Conservation (phyloP, 2,797 vertebrate genomes). For the Chelmon rostratus region DNA sequence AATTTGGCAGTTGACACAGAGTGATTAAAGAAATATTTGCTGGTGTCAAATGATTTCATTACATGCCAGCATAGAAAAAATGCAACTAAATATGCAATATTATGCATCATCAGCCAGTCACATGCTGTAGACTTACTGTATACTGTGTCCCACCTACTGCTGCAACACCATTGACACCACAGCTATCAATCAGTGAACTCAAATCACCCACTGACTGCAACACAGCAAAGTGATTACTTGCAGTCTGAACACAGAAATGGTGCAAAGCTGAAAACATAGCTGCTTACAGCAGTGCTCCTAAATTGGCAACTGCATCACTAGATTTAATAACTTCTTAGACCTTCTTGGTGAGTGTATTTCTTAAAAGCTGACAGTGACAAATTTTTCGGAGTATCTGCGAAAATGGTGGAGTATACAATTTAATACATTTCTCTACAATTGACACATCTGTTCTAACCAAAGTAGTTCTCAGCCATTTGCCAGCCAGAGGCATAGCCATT, state of each 20-base stretch:
- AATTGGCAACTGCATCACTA: constrained; percentile 63
- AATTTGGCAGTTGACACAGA: constrained; percentile 21
- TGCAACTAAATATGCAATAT: constrained; percentile 24
- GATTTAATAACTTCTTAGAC: constrained; percentile 64
- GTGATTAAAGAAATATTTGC: constrained; percentile 5
- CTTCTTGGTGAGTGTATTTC: constrained; percentile 46
- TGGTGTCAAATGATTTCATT: constrained; percentile 7
- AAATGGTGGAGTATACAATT: constrained; percentile 36
- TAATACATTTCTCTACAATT: constrained; percentile 36
- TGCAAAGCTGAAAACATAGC: constrained; percentile 57
- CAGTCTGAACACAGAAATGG: constrained; percentile 62
- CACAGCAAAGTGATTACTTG: constrained; percentile 54
- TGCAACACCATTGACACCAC: constrained; percentile 51
- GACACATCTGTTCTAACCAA: constrained; percentile 44
- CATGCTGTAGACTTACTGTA: constrained; percentile 12
- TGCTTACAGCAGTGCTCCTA: constrained; percentile 60
- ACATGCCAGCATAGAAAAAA: neutral
- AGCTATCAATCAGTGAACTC: constrained; percentile 64
- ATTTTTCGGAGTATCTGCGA: constrained; percentile 44
- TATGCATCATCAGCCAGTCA: constrained; percentile 33
- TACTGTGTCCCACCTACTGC: constrained; percentile 42
- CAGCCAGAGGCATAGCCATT: constrained; percentile 24
- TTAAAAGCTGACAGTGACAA: constrained; percentile 55
- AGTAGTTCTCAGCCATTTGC: constrained; percentile 38
- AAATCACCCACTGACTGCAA: constrained; percentile 60